Evolutionary conservation across 2,797 vertebrate genomes (phyloP).

Genomic region (Pyrrhura leucotis): DNA sequence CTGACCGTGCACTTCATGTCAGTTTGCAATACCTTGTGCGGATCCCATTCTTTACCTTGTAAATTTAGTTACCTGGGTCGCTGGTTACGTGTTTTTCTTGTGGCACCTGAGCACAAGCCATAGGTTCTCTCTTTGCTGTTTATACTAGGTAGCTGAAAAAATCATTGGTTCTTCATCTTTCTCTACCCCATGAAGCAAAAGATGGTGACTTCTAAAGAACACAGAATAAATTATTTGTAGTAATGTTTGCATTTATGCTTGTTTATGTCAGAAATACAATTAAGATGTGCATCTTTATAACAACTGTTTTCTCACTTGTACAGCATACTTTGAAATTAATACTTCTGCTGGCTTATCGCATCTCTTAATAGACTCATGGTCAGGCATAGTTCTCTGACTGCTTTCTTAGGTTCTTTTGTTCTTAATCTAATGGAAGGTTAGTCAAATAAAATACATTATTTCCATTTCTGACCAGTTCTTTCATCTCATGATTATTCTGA

Average conservation of each 20-base stretch:
- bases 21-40: not conserved
- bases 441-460: not conserved
- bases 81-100: not conserved
- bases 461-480: conserved; percentile 29
- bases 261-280: not conserved
- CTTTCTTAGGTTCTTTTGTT: not conserved
- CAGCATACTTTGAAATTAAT: not conserved
- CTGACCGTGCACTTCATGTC: not conserved
- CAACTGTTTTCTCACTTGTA: not conserved
- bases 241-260: not conserved
- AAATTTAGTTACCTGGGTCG: not conserved
- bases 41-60: not conserved
- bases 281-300: not conserved
- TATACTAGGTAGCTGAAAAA: not conserved
- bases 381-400: not conserved
- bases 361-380: not conserved
- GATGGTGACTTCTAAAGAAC: not conserved
- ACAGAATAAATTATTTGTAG: not conserved
- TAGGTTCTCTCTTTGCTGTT: not conserved
- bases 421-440: not conserved
- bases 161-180: not conserved
- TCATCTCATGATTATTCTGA: not conserved
- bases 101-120: not conserved
- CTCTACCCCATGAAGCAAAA: not conserved
- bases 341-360: not conserved